phyloP scores from a whole-genome alignment of 2,113 vertebrate genomes.

The Typhlomys cinereus region DNA sequence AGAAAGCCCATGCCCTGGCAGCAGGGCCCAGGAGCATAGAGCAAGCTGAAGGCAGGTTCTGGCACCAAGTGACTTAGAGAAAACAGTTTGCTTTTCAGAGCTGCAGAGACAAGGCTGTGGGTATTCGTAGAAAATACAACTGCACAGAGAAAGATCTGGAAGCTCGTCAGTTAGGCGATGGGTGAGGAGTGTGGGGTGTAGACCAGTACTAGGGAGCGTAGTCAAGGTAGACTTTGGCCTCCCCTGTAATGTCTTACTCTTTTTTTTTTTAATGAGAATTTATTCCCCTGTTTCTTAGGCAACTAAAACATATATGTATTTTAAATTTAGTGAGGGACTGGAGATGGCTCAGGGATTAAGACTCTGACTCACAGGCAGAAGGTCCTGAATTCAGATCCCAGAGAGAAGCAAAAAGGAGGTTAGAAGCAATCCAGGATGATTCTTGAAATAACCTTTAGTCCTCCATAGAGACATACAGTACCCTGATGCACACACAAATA shows the following conservation, averaged over 20 bases:
- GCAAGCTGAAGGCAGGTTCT: not conserved
- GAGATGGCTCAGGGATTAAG: no score
- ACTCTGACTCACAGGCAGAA: not conserved
- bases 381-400: no score
- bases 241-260: not conserved
- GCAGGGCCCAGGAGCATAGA: not conserved
- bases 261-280: not conserved
- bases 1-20: not conserved
- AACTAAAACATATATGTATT: no score
- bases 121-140: accelerated
- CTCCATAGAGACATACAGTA: no score
- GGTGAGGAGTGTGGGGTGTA: not conserved
- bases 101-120: not conserved
- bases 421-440: no score
- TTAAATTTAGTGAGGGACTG: no score
- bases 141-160: not conserved
- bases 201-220: not conserved
- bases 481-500: no score
- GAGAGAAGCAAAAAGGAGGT: no score
- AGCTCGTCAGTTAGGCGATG: not conserved
- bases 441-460: no score
- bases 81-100: not conserved
- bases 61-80: not conserved
- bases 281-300: not conserved
- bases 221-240: not conserved